A percentile compares a stretch with the other conserved stretches of the same genome.
Conservation (phyloP, 2,113 vertebrate genomes). For the Mustelus asterias region DNA sequence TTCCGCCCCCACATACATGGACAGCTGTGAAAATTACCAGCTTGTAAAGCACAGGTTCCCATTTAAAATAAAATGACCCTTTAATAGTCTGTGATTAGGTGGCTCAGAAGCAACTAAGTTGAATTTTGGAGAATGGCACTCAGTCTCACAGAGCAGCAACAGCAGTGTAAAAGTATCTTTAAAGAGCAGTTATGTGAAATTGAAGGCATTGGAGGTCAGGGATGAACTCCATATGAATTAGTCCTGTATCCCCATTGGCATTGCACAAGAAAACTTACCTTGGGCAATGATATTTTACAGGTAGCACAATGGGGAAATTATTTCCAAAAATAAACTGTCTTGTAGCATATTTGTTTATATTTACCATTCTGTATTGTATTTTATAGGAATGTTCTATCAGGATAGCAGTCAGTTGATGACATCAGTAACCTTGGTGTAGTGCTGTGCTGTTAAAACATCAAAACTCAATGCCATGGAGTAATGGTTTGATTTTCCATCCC, state of each 20-base stretch:
- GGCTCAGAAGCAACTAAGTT: background rate
- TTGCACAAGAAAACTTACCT: background rate
- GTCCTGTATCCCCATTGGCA: background rate
- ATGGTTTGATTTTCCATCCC: too few species aligned
- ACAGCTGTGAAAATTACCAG: background rate
- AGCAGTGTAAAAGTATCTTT: background rate
- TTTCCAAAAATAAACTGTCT: background rate
- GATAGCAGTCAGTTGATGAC: too few species aligned
- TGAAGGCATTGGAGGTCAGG: background rate
- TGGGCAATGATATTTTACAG: background rate
- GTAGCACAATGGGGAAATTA: background rate
- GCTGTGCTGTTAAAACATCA: too few species aligned
- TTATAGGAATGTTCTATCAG: too few species aligned
- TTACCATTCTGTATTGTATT: too few species aligned
- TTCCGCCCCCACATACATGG: background rate
- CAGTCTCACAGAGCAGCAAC: background rate
- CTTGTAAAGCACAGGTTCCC: background rate
- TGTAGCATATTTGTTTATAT: background rate
- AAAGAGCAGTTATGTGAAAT: background rate
- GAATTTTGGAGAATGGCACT: background rate
- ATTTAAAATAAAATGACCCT: background rate
- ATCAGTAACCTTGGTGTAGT: too few species aligned
- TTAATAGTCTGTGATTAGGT: background rate
- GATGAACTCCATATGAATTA: background rate
- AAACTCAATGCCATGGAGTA: too few species aligned